Base-by-base conservation (phyloP, 64 coral and sea anemone species). In the Pachyseris speciosa region DNA sequence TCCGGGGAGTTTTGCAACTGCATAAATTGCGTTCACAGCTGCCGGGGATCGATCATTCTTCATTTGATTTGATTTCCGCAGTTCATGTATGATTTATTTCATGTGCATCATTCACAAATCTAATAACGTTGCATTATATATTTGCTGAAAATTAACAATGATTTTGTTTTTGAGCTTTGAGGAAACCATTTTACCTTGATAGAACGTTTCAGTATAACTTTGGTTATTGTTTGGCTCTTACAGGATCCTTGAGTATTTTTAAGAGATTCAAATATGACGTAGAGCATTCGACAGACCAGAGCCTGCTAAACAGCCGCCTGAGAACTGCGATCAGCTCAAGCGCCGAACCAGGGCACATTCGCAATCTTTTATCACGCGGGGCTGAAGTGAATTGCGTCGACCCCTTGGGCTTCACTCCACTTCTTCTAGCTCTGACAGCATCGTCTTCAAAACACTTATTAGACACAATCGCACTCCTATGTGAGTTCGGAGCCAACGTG, bases 401-500 rank as follows among this genome's bases (percentile, higher is more conserved):
- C 45, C 40, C 94, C 2, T 75, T 86, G 20, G 94, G 81, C 13
- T 91, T 74, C 24, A 87, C 73, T 2, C 94, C 89, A 69, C 48
- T 95, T 63, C 48, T 95, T 34, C 41, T 85, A 19, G 94, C 73
- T 7, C 48, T 91, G 3, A 68, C 50, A 60, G 40, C 79, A 64
- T 53, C 67, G 7, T 17, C 38, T 37, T 39, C 51, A 36, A 83
- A 83, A 32, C 45, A 83, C 60, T 47, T 75, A 40, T 25, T 67
- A 15, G 59, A 87, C 42, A 79, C 69, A 0, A 41, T 83, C 75
- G 20, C 51, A 6, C 7, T 75, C 2, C 59, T 95, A n/a, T 95
- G 94, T 75, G 83, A 91, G 58, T 69, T 86, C 20, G 94, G 94
- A 22, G 94, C 94, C 20, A 58, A 92, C 69, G 94, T 92, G 19